Evolutionary conservation across 2,888 invertebrate species (phyloP).

Genomic region (Drosophila crucigera): DNA sequence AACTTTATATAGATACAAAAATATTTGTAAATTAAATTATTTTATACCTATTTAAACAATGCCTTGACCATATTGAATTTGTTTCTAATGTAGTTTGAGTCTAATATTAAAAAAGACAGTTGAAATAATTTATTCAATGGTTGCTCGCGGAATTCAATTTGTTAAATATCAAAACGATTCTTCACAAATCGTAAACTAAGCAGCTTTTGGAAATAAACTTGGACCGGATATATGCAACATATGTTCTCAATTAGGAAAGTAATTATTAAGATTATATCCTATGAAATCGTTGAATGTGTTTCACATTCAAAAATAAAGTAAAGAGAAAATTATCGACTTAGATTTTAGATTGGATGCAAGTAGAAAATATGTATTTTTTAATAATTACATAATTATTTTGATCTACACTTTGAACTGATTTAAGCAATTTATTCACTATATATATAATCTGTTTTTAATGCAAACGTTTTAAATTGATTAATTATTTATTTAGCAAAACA

Average conservation of each 20-base stretch:
- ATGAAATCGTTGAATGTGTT: neutral
- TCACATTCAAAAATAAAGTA: neutral
- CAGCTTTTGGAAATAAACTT: neutral
- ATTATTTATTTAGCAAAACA: neutral
- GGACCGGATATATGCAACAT: too few species aligned
- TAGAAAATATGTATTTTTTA: neutral
- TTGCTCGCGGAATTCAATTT: neutral
- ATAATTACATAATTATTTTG: neutral
- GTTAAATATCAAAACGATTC: neutral
- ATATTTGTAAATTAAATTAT: neutral
- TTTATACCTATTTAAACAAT: neutral
- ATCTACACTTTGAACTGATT: neutral
- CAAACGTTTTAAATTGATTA: neutral
- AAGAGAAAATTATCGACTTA: neutral
- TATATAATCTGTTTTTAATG: neutral
- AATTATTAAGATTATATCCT: neutral
- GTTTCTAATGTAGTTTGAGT: neutral
- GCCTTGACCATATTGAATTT: neutral
- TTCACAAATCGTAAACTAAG: neutral
- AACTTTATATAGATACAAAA: neutral
- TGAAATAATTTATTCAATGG: fast-evolving
- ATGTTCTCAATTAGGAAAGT: neutral
- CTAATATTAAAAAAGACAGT: neutral
- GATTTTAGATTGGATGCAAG: neutral
- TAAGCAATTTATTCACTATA: neutral